Conservation (phyloP, 2,113 vertebrate species). For the Semnornis frantzii region DNA sequence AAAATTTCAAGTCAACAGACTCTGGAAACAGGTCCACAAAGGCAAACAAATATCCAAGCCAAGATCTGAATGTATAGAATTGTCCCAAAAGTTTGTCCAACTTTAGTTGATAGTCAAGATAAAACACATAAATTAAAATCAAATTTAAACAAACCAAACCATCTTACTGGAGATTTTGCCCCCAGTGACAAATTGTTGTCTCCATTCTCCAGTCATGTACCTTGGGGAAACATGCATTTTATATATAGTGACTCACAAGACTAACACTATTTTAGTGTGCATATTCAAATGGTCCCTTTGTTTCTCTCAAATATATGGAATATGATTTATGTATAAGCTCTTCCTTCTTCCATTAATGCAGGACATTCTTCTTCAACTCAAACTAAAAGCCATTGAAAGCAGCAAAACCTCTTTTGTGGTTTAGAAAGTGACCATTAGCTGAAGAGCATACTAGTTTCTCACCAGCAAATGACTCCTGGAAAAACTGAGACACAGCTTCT, state of each 20-base stretch:
- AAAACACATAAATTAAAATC: neutral
- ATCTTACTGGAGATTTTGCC: neutral
- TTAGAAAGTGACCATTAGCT: neutral
- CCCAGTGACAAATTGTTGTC: neutral
- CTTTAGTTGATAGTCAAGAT: neutral
- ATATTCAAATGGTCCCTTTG: neutral
- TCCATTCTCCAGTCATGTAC: neutral
- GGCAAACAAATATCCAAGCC: neutral
- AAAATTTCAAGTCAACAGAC: neutral
- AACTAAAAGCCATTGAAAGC: neutral
- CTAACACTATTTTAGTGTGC: neutral
- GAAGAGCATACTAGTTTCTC: neutral
- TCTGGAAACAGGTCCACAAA: slow-evolving; percentile 13
- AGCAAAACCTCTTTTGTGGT: neutral
- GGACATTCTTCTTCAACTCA: neutral
- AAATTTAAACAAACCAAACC: neutral
- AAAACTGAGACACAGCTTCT: neutral
- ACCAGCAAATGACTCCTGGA: neutral
- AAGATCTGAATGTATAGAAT: neutral
- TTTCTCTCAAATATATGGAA: neutral
- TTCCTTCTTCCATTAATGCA: neutral
- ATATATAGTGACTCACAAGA: neutral
- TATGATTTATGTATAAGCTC: neutral
- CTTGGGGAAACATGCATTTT: neutral
- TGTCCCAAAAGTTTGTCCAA: neutral